A percentile compares a stretch with the other conserved stretches of the same genome.
phyloP scores from a whole-genome alignment of 1,140 invertebrate genomes.

The Patella vulgata region DNA sequence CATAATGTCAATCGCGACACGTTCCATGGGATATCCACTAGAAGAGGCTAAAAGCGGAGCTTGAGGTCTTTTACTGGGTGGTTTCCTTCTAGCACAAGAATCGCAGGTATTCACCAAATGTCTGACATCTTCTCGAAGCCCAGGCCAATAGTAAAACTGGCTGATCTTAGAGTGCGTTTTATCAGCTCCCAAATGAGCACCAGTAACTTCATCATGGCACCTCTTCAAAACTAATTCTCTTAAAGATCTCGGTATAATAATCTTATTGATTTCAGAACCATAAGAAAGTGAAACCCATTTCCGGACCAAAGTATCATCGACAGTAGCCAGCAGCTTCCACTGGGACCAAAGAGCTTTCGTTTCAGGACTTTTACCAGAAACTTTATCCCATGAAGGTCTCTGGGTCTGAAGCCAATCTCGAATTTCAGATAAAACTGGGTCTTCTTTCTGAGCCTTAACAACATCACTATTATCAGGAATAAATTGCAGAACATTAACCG shows the following conservation, averaged over 20 bases:
- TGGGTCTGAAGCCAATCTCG: conserved; percentile 30
- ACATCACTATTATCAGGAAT: conserved; percentile 37
- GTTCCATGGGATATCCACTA: conserved; percentile 14
- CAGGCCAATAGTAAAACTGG: conserved; percentile 31
- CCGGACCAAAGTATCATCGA: conserved; percentile 24
- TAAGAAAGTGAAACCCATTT: conserved; percentile 12
- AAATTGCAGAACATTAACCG: conserved; percentile 67
- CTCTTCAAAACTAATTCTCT: conserved; percentile 22
- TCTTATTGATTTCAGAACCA: neutral
- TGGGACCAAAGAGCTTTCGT: conserved; percentile 25
- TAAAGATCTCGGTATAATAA: conserved; percentile 20
- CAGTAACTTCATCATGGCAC: conserved; percentile 23
- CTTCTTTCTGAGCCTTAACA: conserved; percentile 26
- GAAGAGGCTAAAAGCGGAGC: conserved; percentile 10
- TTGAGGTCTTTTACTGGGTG: conserved; percentile 14
- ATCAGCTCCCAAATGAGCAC: conserved; percentile 27
- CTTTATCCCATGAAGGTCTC: conserved; percentile 33
- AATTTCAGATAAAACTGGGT: conserved; percentile 41
- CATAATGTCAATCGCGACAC: conserved; percentile 26
- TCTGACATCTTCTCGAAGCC: conserved; percentile 17
- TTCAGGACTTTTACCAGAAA: conserved; percentile 7
- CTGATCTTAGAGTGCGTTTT: conserved; percentile 14
- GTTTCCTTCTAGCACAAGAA: conserved; percentile 30
- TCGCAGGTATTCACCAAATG: conserved; percentile 34
- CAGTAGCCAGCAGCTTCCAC: conserved; percentile 27